phyloP scores from a whole-genome alignment of 2,113 vertebrate species.

The Sander vitreus region DNA sequence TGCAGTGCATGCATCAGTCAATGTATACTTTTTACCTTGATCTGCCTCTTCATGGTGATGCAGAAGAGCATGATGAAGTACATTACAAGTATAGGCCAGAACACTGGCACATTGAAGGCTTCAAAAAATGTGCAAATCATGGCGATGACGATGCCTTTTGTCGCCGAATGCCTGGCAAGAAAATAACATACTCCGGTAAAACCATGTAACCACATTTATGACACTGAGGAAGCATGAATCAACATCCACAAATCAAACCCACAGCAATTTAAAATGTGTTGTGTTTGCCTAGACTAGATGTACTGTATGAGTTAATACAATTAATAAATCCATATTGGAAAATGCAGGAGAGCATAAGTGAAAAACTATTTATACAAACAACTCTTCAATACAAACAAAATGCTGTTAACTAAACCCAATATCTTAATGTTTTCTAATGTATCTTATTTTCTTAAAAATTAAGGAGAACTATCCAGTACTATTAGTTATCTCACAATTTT shows the following conservation, averaged over 20 bases:
- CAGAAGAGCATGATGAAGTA: slow-evolving; percentile 99
- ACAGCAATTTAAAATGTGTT: not conserved
- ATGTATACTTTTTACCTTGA: slow-evolving; percentile 88
- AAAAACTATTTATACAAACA: not conserved
- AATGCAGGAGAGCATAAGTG: not conserved
- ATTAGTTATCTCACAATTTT: not conserved
- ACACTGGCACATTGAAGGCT: slow-evolving; percentile 97
- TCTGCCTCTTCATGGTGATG: slow-evolving; percentile 99
- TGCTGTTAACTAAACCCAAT: not conserved
- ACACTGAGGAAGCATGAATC: not conserved
- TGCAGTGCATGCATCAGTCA: not conserved
- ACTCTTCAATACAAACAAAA: not conserved
- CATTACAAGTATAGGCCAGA: slow-evolving; percentile 99
- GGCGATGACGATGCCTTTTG: slow-evolving; percentile 96
- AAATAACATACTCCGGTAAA: not conserved
- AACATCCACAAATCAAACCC: not conserved
- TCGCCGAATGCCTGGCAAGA: slow-evolving; percentile 93
- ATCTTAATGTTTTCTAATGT: too few relatives aligned
- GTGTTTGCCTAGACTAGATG: not conserved
- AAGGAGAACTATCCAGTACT: too few relatives aligned
- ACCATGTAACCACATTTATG: not conserved
- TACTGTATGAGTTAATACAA: not conserved
- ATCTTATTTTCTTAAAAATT: not conserved
- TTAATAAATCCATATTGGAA: not conserved
- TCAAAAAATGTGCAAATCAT: slow-evolving; percentile 99